phyloP scores from a whole-genome alignment of 2,888 invertebrate species.

The Amblyjoppa fuscipennis region DNA sequence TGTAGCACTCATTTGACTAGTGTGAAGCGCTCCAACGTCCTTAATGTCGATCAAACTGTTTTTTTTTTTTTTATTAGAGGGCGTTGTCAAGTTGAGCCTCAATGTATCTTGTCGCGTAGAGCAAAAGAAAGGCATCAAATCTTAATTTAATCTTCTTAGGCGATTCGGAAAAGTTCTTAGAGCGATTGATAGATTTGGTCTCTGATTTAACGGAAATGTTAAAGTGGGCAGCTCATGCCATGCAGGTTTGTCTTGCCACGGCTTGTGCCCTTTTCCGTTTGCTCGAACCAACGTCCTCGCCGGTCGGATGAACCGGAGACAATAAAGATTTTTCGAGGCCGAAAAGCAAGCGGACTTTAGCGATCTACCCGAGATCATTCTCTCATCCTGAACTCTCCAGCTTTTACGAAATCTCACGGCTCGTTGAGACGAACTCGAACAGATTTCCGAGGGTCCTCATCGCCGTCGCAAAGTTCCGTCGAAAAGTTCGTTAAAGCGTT shows the following conservation, averaged over 20 bases:
- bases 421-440: conserved; percentile 24
- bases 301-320: neutral
- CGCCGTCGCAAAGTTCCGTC: neutral
- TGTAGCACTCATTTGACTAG: too few relatives aligned
- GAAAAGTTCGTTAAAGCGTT: conserved; percentile 65
- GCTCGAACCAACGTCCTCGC: neutral
- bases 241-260: neutral
- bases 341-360: neutral
- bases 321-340: neutral
- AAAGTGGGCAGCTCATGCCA: neutral
- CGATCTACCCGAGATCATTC: neutral
- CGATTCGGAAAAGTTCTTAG: too few relatives aligned
- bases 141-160: too few relatives aligned
- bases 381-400: neutral
- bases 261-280: neutral
- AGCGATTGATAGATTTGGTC: too few relatives aligned
- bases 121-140: too few relatives aligned
- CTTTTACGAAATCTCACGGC: conserved; percentile 9
- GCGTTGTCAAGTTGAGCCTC: too few relatives aligned
- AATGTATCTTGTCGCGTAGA: too few relatives aligned
- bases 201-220: too few relatives aligned
- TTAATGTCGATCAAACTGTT: too few relatives aligned
- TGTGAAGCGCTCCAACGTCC: too few relatives aligned
- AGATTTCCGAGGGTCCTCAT: conserved; percentile 52
- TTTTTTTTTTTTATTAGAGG: too few relatives aligned